These are phyloP conservation scores for Panopea generosa DNA, from an alignment of 2,888 invertebrate species.

Conservation along the genomic window DNA sequence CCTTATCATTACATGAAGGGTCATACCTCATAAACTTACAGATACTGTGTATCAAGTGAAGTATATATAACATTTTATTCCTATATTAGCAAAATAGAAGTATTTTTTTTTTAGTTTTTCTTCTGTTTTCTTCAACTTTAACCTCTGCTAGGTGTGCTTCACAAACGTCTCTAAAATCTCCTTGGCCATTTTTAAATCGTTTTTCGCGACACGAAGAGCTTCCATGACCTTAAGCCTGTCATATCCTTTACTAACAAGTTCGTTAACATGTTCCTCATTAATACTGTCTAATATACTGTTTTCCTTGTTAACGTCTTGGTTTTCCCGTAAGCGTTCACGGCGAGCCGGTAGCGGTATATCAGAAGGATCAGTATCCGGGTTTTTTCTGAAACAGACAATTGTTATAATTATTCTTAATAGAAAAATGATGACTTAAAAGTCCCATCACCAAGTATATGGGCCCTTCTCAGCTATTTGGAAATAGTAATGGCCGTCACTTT, in stretches of 20 bases:
- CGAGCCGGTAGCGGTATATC: conserved; percentile 73
- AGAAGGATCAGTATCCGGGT: conserved; percentile 30
- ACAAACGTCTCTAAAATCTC: conserved; percentile 97
- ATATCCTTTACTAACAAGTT: conserved; percentile 95
- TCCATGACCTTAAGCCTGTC: conserved; percentile 95
- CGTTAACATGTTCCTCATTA: conserved; percentile 89
- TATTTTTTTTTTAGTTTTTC: no score
- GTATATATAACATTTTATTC: no score
- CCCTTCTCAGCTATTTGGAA: no score
- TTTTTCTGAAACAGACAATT: conserved; percentile 22
- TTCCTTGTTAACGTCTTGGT: conserved; percentile 82
- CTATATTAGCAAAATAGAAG: no score
- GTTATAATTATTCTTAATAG: no score
- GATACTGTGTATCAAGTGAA: no score
- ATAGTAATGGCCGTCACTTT: no score
- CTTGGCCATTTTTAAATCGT: conserved; percentile 98
- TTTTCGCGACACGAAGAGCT: conserved; percentile 95
- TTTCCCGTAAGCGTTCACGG: conserved; percentile 78
- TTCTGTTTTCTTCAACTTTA: no score
- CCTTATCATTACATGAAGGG: no score
- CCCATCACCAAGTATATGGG: no score
- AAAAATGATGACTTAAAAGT: no score
- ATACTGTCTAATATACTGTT: conserved; percentile 75
- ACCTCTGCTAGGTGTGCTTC: conserved; percentile 55
- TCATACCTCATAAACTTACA: no score